Conservation (phyloP, 2,797 vertebrate species). For the Mionectes olivaceus region DNA sequence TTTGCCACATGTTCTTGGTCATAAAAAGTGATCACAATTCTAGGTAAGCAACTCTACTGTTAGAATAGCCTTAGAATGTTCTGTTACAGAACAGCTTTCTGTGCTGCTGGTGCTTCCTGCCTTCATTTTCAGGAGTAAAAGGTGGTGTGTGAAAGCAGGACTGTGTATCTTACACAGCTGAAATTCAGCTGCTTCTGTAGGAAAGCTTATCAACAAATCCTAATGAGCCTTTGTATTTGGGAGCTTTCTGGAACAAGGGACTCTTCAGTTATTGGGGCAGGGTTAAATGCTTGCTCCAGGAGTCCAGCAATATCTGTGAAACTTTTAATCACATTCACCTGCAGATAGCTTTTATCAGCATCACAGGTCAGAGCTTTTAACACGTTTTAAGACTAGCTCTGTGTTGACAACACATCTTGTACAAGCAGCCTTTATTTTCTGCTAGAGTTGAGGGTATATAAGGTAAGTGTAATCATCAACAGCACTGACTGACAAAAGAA, state of each 20-base stretch:
- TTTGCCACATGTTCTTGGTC: neutral
- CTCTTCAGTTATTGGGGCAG: neutral
- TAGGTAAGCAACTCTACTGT: neutral
- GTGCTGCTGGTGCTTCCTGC: neutral
- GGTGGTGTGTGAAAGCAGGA: neutral
- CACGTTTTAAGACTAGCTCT: neutral
- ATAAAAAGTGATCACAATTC: neutral
- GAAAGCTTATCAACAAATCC: neutral
- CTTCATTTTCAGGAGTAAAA: neutral
- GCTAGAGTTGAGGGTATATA: neutral
- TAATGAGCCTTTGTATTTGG: neutral
- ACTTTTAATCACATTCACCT: neutral
- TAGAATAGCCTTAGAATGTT: neutral
- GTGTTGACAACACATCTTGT: neutral
- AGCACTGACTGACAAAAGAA: neutral
- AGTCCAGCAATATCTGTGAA: neutral
- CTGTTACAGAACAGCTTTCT: rapidly evolving
- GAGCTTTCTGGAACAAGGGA: neutral
- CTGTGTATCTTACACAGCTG: neutral
- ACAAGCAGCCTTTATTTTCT: neutral
- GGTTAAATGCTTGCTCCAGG: neutral
- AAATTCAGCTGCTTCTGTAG: neutral
- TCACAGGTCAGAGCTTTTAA: neutral
- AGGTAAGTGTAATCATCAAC: neutral
- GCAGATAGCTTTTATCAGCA: neutral